A percentile compares a stretch with the other conserved stretches of the same genome.
Conservation (phyloP, 2,113 vertebrate species). For the Ammospiza caudacuta region DNA sequence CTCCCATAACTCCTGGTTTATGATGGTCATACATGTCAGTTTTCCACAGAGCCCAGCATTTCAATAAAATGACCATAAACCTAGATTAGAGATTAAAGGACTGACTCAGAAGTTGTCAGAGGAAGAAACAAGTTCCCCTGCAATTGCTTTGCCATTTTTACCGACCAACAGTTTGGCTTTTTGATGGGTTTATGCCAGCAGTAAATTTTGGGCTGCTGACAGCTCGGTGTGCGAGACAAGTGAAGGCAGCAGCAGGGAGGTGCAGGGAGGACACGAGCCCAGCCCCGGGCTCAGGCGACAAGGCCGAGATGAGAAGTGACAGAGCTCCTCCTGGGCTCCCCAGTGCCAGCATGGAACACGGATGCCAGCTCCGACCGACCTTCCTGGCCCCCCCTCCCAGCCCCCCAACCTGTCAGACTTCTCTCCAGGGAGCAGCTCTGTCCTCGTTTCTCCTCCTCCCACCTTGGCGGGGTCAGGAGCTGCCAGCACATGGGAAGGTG, state of each 20-base stretch:
- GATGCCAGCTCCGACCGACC: neutral
- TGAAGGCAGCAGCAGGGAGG: neutral
- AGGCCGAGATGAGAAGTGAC: neutral
- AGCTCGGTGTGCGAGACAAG: neutral
- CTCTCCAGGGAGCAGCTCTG: neutral
- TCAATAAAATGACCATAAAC: conserved; percentile 65
- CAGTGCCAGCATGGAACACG: neutral
- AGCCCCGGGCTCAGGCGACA: neutral
- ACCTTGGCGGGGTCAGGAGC: neutral
- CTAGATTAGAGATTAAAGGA: conserved; percentile 59
- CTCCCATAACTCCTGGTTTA: conserved; percentile 61
- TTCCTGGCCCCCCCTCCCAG: neutral
- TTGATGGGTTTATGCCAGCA: conserved; percentile 33
- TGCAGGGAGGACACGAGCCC: neutral
- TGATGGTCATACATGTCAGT: conserved; percentile 57
- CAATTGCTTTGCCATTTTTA: neutral
- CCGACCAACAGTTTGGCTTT: neutral
- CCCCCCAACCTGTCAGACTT: neutral
- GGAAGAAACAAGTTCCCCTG: conserved; percentile 4
- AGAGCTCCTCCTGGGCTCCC: neutral
- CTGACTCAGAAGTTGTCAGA: conserved; percentile 47
- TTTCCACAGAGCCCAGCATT: conserved; percentile 2
- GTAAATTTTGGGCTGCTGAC: neutral
- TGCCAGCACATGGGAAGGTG: neutral
- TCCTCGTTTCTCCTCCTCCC: neutral